phyloP scores from a whole-genome alignment of 2,113 vertebrate species.

The Notarius quadriscutis region DNA sequence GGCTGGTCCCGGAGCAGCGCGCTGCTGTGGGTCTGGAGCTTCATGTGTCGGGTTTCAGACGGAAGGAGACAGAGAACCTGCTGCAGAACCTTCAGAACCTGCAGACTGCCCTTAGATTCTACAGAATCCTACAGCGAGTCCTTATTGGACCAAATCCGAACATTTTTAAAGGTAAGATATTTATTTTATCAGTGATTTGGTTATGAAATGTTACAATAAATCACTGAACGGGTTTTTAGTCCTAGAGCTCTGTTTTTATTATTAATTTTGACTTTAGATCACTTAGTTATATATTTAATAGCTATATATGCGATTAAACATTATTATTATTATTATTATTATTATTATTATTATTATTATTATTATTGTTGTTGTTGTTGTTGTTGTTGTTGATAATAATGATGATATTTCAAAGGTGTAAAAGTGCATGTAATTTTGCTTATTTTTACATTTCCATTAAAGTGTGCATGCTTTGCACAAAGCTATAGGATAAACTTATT shows the following conservation, averaged over 20 bases:
- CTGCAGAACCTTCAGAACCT: background rate
- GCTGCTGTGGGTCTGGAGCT: background rate
- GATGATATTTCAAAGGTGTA: background rate
- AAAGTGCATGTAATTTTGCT: background rate
- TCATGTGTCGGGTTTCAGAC: background rate
- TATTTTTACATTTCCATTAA: background rate
- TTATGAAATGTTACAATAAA: background rate
- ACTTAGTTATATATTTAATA: background rate
- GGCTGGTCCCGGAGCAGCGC: background rate
- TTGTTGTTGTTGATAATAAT: background rate
- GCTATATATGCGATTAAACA: background rate
- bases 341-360: background rate
- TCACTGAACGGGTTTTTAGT: background rate
- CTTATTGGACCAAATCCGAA: background rate
- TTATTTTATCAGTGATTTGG: background rate
- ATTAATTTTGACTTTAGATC: background rate
- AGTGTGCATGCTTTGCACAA: background rate
- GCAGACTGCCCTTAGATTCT: background rate
- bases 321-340: background rate
- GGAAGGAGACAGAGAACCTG: background rate
- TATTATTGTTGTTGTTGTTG: background rate
- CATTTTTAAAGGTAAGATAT: background rate
- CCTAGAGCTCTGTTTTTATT: background rate
- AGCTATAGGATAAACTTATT: background rate
- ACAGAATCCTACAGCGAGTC: background rate